A percentile compares a stretch with the other conserved stretches of the same genome.
These are phyloP conservation scores for Brachionus plicatilis DNA, from an alignment of 1,140 invertebrate genomes.

Conservation along the genomic window DNA sequence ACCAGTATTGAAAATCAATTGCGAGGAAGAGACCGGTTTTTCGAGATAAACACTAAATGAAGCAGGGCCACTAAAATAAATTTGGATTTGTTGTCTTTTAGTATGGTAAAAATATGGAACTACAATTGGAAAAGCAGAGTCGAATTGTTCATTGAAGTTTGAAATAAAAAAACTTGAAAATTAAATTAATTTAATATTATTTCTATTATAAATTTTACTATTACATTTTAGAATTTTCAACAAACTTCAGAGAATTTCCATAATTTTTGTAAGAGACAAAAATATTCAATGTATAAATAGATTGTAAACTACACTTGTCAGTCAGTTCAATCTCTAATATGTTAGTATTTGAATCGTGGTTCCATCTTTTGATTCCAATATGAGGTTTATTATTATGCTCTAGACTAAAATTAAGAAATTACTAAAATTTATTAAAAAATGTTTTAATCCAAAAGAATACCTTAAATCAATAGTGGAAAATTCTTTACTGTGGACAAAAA, in stretches of 20 bases:
- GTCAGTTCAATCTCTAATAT: not conserved
- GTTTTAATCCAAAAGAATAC: not conserved
- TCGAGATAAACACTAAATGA: not conserved
- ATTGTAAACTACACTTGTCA: not conserved
- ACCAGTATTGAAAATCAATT: conserved; percentile 8
- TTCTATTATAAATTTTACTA: not conserved
- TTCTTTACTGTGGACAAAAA: not conserved
- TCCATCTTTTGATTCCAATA: conserved; percentile 2
- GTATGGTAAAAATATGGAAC: not conserved
- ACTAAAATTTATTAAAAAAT: not conserved
- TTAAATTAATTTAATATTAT: not conserved
- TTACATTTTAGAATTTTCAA: not conserved
- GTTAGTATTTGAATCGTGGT: conserved; percentile 7
- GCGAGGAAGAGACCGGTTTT: not conserved
- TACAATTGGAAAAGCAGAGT: conserved; percentile 1
- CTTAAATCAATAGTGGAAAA: conserved; percentile 15
- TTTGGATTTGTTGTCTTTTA: not conserved
- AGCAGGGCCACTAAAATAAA: not conserved
- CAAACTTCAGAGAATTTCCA: not conserved
- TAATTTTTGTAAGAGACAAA: not conserved
- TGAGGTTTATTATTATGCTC: not conserved
- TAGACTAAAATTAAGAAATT: not conserved
- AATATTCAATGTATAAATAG: not conserved
- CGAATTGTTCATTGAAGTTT: not conserved
- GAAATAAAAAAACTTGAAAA: conserved; percentile 5